These are phyloP conservation scores for Phallusia fumigata DNA, from an alignment of 23 tunicate species.

Conservation along the genomic window DNA sequence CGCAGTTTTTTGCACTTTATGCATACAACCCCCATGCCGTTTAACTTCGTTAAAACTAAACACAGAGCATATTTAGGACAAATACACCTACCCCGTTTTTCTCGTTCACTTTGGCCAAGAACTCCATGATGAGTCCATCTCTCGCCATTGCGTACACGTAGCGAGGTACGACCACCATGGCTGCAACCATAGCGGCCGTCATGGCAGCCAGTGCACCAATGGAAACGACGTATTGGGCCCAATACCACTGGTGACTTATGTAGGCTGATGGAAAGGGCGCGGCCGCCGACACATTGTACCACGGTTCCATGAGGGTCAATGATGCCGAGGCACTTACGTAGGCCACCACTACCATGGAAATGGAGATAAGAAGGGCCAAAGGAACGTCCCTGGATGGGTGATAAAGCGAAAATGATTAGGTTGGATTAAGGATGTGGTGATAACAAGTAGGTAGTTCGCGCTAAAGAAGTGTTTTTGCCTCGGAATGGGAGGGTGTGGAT, in stretches of 20 bases:
- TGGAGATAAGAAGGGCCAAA: slow-evolving; percentile 46
- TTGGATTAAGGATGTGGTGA: too few species aligned
- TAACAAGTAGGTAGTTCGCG: too few species aligned
- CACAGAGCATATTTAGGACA: too few species aligned
- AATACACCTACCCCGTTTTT: slow-evolving; percentile 45
- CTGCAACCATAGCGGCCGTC: slow-evolving; percentile 30
- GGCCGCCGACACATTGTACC: slow-evolving; percentile 27
- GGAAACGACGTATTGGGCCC: slow-evolving; percentile 79
- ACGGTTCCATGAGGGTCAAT: slow-evolving; percentile 81
- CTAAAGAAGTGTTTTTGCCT: too few species aligned
- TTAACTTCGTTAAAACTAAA: too few species aligned
- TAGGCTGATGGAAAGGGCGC: slow-evolving; percentile 78
- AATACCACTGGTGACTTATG: slow-evolving; percentile 23
- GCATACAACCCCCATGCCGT: too few species aligned
- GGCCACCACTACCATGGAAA: slow-evolving; percentile 41
- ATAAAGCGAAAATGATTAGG: background rate
- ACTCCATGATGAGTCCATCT: slow-evolving; percentile 56
- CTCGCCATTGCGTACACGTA: slow-evolving; percentile 74
- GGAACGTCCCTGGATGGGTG: slow-evolving; percentile 67
- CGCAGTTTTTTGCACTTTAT: too few species aligned
- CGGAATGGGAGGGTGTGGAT: too few species aligned
- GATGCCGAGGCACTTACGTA: slow-evolving; percentile 67
- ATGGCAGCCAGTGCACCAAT: slow-evolving; percentile 68
- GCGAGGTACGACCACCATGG: slow-evolving; percentile 50
- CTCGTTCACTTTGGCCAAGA: slow-evolving; percentile 46